Conservation (phyloP, 2,113 vertebrate genomes). For the Martes martes region DNA sequence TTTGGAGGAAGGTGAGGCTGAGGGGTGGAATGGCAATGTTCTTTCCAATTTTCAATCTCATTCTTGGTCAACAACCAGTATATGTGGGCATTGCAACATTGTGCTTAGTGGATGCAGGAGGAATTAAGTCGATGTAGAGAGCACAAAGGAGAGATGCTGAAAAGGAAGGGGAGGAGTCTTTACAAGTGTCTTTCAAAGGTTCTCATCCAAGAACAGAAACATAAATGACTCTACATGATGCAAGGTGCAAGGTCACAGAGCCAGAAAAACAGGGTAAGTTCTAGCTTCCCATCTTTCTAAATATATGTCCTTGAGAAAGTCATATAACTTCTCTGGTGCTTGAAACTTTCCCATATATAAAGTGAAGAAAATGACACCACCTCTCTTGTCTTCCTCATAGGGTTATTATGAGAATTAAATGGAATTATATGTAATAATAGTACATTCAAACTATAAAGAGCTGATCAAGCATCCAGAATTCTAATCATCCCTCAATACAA, state of each 20-base stretch:
- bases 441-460: neutral
- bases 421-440: neutral
- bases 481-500: neutral
- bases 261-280: neutral
- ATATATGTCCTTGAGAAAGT: neutral
- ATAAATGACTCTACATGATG: neutral
- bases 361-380: neutral
- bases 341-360: neutral
- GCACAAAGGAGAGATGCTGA: neutral
- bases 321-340: neutral
- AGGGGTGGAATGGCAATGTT: neutral
- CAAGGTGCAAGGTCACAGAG: neutral
- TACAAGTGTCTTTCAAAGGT: neutral
- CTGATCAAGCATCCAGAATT: neutral
- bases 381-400: neutral
- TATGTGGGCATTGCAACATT: neutral
- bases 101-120: neutral
- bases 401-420: neutral
- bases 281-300: neutral
- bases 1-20: neutral
- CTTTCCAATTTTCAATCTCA: neutral
- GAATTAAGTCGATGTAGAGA: neutral
- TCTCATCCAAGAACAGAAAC: neutral
- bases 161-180: neutral
- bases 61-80: neutral